Conservation (phyloP, 2,888 invertebrate genomes). For the Drosophila paranaensis region DNA sequence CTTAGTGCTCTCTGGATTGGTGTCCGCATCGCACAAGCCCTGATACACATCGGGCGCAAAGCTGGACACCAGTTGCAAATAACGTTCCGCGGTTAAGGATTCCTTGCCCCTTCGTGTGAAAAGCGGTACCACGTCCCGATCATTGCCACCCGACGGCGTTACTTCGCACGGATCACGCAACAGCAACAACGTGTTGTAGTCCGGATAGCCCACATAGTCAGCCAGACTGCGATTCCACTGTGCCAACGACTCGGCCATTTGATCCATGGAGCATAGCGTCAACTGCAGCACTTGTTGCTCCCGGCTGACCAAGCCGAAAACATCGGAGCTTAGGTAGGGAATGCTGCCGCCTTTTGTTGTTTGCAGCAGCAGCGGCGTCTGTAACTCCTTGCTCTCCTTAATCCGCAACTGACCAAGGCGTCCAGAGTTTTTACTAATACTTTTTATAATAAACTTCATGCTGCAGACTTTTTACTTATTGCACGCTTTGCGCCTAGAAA, state of each 20-base stretch:
- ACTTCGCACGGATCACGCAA: slow-evolving; percentile 88
- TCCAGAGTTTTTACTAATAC: slow-evolving; percentile 87
- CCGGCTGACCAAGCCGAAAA: slow-evolving; percentile 87
- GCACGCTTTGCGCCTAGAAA: slow-evolving; percentile 36
- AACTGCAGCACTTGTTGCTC: slow-evolving; percentile 88
- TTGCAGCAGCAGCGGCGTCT: slow-evolving; percentile 91
- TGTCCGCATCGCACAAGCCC: slow-evolving; percentile 90
- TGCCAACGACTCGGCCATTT: slow-evolving; percentile 88
- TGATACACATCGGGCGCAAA: slow-evolving; percentile 93
- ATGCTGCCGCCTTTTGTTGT: slow-evolving; percentile 93
- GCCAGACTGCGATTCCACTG: slow-evolving; percentile 88
- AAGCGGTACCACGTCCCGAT: slow-evolving; percentile 89
- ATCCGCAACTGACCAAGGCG: slow-evolving; percentile 88
- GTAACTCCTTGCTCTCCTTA: slow-evolving; percentile 85
- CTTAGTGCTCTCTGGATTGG: slow-evolving; percentile 86
- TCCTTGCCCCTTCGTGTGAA: slow-evolving; percentile 93
- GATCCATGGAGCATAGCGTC: slow-evolving; percentile 89
- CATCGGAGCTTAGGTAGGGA: slow-evolving; percentile 92
- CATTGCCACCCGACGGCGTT: slow-evolving; percentile 90
- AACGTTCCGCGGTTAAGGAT: slow-evolving; percentile 87
- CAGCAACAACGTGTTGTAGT: slow-evolving; percentile 85
- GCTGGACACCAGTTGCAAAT: slow-evolving; percentile 91
- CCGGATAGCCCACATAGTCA: slow-evolving; percentile 89
- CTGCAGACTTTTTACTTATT: slow-evolving; percentile 44
- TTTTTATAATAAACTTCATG: slow-evolving; percentile 91